phyloP scores from a whole-genome alignment of 2,888 invertebrate genomes.

The Agapostemon virescens region DNA sequence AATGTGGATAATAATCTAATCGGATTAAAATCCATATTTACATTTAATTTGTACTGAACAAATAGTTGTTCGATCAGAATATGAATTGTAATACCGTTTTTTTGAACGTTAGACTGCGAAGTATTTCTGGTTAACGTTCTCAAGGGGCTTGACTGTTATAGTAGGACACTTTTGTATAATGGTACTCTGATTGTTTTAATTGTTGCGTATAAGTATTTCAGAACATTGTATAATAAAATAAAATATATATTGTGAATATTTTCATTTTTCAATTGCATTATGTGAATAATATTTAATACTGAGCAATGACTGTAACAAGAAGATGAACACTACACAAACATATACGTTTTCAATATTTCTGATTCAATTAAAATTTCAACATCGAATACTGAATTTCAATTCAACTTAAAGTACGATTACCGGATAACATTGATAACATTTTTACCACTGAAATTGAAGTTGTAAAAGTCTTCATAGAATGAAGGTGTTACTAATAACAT shows the following conservation, averaged over 20 bases:
- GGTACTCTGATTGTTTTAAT: background rate
- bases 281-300: no score
- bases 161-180: background rate
- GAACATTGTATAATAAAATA: background rate
- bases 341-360: no score
- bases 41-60: background rate
- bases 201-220: background rate
- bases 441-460: no score
- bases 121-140: background rate
- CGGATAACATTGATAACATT: no score
- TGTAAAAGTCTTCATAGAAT: no score
- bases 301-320: no score
- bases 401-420: no score
- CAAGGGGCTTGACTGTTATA: background rate
- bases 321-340: no score
- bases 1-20: background rate
- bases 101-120: background rate
- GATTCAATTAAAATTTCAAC: no score
- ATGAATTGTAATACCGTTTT: background rate
- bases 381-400: no score
- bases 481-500: no score
- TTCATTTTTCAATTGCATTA: background rate
- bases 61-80: background rate
- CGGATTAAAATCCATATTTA: background rate
- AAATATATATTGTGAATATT: background rate